A percentile compares a stretch with the other conserved stretches of the same genome.
Evolutionary conservation across 2,113 vertebrate genomes (phyloP).

Genomic region (Ptychochromis oligacanthus): DNA sequence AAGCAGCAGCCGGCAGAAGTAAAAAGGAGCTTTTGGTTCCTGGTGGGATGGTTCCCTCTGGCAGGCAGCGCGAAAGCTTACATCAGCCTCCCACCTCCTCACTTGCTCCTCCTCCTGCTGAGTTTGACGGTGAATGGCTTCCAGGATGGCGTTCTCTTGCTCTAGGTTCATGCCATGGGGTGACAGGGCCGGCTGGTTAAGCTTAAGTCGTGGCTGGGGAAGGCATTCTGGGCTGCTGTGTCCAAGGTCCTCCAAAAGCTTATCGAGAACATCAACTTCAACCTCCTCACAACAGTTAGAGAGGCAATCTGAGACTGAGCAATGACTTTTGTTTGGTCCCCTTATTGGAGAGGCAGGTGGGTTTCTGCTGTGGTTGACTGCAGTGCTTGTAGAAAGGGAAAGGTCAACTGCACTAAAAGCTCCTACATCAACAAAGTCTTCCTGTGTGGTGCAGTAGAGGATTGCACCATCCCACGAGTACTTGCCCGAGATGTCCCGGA

Average conservation of each 20-base stretch:
- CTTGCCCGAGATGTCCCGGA: constrained; percentile 97
- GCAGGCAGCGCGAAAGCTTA: constrained; percentile 73
- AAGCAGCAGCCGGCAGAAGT: constrained; percentile 93
- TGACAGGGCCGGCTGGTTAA: constrained; percentile 88
- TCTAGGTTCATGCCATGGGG: constrained; percentile 88
- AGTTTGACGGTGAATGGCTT: constrained; percentile 86
- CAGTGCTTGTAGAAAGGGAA: background rate
- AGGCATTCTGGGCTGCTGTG: constrained; percentile 93
- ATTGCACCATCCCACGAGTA: constrained; percentile 95
- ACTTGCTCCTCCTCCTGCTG: constrained; percentile 85
- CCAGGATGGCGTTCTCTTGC: constrained; percentile 85
- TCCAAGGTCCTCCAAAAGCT: constrained; percentile 88
- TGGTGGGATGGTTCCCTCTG: constrained; percentile 83
- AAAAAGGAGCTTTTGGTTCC: constrained; percentile 91
- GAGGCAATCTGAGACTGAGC: constrained; percentile 40
- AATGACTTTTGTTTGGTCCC: constrained; percentile 29
- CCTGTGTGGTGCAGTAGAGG: constrained; percentile 87
- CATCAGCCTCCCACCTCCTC: constrained; percentile 71
- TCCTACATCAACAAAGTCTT: constrained; percentile 66
- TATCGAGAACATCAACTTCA: constrained; percentile 86
- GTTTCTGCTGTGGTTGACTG: constrained; percentile 20
- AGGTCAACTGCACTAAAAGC: constrained; percentile 42
- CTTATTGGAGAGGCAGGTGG: constrained; percentile 49
- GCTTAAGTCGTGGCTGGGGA: constrained; percentile 82
- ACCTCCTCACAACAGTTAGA: constrained; percentile 70